These are phyloP conservation scores for Crocuta crocuta DNA, from an alignment of 2,113 vertebrate genomes.

Conservation along the genomic window DNA sequence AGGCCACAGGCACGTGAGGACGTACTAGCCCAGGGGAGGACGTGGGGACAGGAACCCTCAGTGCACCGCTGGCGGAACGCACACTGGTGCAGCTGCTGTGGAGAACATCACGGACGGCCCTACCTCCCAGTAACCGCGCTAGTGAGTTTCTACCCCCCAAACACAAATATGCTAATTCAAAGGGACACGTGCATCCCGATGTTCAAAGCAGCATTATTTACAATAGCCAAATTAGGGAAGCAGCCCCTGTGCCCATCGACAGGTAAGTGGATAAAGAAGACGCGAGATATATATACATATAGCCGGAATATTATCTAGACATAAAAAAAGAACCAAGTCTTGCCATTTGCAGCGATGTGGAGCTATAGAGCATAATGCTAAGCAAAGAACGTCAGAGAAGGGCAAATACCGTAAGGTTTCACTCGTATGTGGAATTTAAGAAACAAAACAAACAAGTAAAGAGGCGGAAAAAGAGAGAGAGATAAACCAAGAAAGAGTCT, in stretches of 20 bases:
- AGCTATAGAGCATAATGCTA: neutral
- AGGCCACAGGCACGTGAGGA: rapidly evolving
- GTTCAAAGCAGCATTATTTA: neutral
- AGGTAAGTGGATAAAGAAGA: neutral
- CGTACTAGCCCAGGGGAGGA: neutral
- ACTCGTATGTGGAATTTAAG: neutral
- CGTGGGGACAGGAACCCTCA: neutral
- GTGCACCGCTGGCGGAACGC: neutral
- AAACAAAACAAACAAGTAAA: neutral
- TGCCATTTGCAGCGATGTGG: neutral
- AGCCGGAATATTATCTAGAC: neutral
- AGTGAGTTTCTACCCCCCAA: neutral
- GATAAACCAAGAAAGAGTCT: neutral
- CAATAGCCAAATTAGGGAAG: neutral
- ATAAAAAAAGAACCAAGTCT: neutral
- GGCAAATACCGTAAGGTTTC: neutral
- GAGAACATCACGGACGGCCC: neutral
- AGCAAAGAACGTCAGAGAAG: neutral
- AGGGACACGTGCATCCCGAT: neutral
- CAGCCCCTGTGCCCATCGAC: neutral
- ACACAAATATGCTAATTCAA: neutral
- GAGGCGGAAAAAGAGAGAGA: neutral
- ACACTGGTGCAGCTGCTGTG: neutral
- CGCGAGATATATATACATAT: neutral
- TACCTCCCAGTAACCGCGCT: neutral